Evolutionary conservation across 2,797 vertebrate species (phyloP).

Genomic region (Harpagifer antarcticus): DNA sequence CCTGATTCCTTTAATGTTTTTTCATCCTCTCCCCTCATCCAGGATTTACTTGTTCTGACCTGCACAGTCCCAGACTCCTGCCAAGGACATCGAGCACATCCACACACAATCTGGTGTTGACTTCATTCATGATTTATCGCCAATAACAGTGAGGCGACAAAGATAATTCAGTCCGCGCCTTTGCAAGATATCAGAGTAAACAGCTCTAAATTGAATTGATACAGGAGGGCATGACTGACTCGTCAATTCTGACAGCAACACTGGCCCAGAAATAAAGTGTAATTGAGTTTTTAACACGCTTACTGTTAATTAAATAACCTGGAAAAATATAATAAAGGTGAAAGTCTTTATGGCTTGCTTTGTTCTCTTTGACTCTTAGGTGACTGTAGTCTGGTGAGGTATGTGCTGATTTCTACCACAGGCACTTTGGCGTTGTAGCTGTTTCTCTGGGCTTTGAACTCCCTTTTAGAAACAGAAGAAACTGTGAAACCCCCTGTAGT

Average conservation of each 20-base stretch:
- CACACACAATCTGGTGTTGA: constrained; percentile 35
- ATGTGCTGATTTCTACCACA: constrained; percentile 33
- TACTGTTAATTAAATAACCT: constrained; percentile 50
- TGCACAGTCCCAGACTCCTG: constrained; percentile 48
- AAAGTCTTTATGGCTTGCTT: constrained; percentile 24
- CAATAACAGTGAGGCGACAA: constrained; percentile 42
- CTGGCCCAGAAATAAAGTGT: constrained; percentile 31
- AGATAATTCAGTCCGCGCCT: constrained; percentile 45
- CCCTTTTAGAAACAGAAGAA: constrained; percentile 6
- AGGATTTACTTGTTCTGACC: constrained; percentile 66
- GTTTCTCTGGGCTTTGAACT: constrained; percentile 9
- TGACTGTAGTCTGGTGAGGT: constrained; percentile 16
- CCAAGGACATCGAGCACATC: constrained; percentile 57
- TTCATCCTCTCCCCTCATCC: constrained; percentile 44
- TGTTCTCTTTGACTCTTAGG: constrained; percentile 28
- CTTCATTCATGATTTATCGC: constrained; percentile 54
- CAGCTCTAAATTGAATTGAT: constrained; percentile 43
- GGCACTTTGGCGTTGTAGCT: neutral
- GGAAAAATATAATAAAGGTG: constrained; percentile 8
- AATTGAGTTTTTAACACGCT: constrained; percentile 32
- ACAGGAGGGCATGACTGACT: constrained; percentile 27
- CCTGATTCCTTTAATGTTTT: constrained; percentile 61
- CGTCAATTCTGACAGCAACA: constrained; percentile 22
- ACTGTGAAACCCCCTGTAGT: constrained; percentile 2
- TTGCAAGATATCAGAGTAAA: constrained; percentile 40